Evolutionary conservation across 2,888 invertebrate species (phyloP).

Genomic region (Urechis unicinctus): DNA sequence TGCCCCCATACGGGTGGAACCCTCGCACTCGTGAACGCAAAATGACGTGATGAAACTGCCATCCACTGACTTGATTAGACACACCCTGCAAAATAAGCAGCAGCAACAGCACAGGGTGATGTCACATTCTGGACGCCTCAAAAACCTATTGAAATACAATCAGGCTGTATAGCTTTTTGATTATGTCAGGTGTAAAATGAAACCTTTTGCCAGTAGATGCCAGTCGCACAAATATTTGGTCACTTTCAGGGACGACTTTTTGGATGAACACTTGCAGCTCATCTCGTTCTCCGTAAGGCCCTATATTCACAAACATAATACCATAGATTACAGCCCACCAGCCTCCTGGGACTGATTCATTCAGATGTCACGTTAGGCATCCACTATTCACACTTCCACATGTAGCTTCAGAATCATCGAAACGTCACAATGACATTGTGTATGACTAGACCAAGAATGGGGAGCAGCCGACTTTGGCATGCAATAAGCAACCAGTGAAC

Average conservation of each 20-base stretch:
- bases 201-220: conserved; percentile 91
- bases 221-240: conserved; percentile 84
- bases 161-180: too few relatives aligned
- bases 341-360: too few relatives aligned
- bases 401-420: not conserved
- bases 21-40: conserved; percentile 96
- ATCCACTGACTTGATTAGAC: conserved; percentile 61
- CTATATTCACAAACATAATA: too few relatives aligned
- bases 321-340: too few relatives aligned
- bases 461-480: too few relatives aligned
- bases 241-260: conserved; percentile 94
- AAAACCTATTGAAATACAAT: too few relatives aligned
- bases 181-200: not conserved
- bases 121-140: too few relatives aligned
- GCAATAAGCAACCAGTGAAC: too few relatives aligned
- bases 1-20: conserved; percentile 85
- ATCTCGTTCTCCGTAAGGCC: conserved; percentile 93
- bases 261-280: conserved; percentile 97
- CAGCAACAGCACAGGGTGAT: too few relatives aligned
- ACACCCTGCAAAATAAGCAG: conserved; percentile 24
- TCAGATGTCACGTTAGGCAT: too few relatives aligned
- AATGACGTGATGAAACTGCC: conserved; percentile 89
- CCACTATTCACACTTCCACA: too few relatives aligned
- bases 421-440: not conserved
- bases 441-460: too few relatives aligned